These are phyloP conservation scores for Plectrocnemia conspersa DNA, from an alignment of 1,140 invertebrate genomes.

Conservation along the genomic window DNA sequence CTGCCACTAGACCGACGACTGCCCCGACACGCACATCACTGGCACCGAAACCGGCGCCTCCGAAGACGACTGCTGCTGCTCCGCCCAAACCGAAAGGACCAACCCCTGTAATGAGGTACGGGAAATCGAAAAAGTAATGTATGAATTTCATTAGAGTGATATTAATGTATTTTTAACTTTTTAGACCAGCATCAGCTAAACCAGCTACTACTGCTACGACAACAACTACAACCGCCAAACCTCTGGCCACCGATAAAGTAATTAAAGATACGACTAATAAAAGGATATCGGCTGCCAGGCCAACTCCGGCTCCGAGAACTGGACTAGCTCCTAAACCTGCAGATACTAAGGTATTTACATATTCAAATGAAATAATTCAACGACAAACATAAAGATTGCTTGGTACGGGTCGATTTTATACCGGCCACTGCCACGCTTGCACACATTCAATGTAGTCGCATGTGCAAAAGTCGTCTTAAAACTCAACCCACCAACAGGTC, in stretches of 20 bases:
- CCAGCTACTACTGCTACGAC: slow-evolving; percentile 10
- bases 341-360: slow-evolving; percentile 17
- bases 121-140: too few relatives aligned
- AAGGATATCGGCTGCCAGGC: slow-evolving; percentile 51
- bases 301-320: slow-evolving; percentile 34
- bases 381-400: too few relatives aligned
- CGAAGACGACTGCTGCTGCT: slow-evolving; percentile 26
- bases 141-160: too few relatives aligned
- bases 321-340: slow-evolving; percentile 16
- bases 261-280: slow-evolving; percentile 58
- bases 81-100: slow-evolving; percentile 26
- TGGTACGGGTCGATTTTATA: too few relatives aligned
- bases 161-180: not conserved
- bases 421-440: too few relatives aligned
- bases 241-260: slow-evolving; percentile 49
- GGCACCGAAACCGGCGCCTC: slow-evolving; percentile 28
- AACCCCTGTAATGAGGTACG: slow-evolving; percentile 36
- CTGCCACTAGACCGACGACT: slow-evolving; percentile 25
- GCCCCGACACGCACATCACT: slow-evolving; percentile 27
- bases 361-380: not conserved
- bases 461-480: too few relatives aligned
- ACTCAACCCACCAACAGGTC: too few relatives aligned
- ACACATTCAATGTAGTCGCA: too few relatives aligned
- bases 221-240: slow-evolving; percentile 22
- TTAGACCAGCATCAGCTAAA: not conserved